phyloP scores from a whole-genome alignment of 2,797 vertebrate species.

The Neostethus bicornis region DNA sequence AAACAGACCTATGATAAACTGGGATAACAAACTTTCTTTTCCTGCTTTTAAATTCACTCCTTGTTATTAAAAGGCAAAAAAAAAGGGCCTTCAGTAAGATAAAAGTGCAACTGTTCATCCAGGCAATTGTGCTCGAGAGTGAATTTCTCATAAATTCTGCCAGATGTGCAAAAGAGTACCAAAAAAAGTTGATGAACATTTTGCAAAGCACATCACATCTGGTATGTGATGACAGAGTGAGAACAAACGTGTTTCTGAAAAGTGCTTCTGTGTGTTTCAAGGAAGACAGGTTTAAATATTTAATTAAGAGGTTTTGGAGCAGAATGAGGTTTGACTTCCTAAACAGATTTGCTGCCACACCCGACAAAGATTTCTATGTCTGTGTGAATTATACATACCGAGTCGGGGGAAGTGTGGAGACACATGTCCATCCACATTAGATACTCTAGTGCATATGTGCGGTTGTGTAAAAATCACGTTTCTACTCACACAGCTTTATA shows the following conservation, averaged over 20 bases:
- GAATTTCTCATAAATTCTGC: neutral
- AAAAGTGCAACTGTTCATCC: too few species aligned
- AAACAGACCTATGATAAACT: too few species aligned
- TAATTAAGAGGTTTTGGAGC: conserved; percentile 49
- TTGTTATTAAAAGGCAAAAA: too few species aligned
- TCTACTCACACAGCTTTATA: conserved; percentile 1
- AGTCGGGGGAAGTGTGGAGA: neutral
- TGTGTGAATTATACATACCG: conserved; percentile 11
- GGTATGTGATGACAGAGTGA: conserved; percentile 11
- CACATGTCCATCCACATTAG: neutral
- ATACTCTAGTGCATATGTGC: conserved; percentile 7
- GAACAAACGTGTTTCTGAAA: conserved; percentile 30
- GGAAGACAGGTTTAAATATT: conserved; percentile 35
- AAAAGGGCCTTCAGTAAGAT: too few species aligned
- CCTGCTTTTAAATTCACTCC: too few species aligned
- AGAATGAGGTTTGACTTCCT: conserved; percentile 43
- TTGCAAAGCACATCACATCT: conserved; percentile 10
- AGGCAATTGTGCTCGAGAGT: too few species aligned
- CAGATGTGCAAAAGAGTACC: neutral
- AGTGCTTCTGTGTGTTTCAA: conserved; percentile 1
- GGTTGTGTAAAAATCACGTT: conserved; percentile 9
- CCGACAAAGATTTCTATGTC: conserved; percentile 37
- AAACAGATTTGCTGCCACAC: conserved; percentile 48
- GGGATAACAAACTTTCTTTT: too few species aligned
- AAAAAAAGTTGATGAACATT: neutral